A percentile compares a stretch with the other conserved stretches of the same genome.
phyloP scores from a whole-genome alignment of 2,113 vertebrate genomes.

The Pseudolaguvia tuberculata region DNA sequence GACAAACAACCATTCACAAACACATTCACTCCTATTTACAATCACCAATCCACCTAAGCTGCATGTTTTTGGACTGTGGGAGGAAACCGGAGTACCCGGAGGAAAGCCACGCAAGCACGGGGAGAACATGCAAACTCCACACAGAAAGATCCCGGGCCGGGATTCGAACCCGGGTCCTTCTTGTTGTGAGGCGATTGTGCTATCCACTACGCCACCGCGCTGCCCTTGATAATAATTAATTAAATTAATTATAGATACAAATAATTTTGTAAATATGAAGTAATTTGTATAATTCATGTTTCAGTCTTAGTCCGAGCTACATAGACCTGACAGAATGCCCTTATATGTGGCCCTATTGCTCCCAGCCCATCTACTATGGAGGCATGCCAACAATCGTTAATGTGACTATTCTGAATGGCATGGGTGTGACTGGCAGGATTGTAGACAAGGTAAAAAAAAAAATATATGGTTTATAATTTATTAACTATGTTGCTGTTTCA shows the following conservation, averaged over 20 bases:
- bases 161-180: too few species aligned
- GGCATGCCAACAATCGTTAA: constrained; percentile 98
- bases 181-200: too few species aligned
- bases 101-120: too few species aligned
- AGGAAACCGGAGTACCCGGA: too few species aligned
- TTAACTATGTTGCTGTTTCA: background rate
- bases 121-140: too few species aligned
- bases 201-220: too few species aligned
- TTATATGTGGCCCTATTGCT: constrained; percentile 99
- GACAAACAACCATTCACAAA: too few species aligned
- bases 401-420: constrained; percentile 95
- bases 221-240: too few species aligned
- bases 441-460: constrained; percentile 84
- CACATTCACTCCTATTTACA: too few species aligned
- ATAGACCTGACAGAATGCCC: constrained; percentile 95
- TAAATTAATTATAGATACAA: background rate
- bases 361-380: constrained; percentile 97
- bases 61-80: too few species aligned
- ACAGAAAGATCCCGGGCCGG: too few species aligned
- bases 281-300: constrained; percentile 26
- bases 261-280: background rate
- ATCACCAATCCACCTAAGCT: too few species aligned
- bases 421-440: constrained; percentile 95
- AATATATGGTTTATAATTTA: background rate
- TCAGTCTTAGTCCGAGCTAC: constrained; percentile 93